Percentiles rank a stretch among this genome's conserved stretches.
These are phyloP conservation scores for Rhinolophus sinicus DNA, from an alignment of 2,113 vertebrate genomes.

Conservation along the genomic window DNA sequence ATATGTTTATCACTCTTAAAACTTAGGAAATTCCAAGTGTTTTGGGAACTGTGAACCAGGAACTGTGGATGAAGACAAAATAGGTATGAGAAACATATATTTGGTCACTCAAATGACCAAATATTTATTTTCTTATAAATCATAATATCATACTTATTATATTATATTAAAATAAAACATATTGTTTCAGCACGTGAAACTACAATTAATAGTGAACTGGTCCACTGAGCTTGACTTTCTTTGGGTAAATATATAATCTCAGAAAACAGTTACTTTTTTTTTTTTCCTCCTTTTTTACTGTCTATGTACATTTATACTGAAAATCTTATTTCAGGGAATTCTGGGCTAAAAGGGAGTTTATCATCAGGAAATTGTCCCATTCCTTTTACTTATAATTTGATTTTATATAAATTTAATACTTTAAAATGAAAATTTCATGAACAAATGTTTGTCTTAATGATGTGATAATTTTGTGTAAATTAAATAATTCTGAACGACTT, in stretches of 20 bases:
- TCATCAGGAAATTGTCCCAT: not conserved
- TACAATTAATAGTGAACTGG: not conserved
- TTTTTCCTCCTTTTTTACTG: not conserved
- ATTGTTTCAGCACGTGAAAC: not conserved
- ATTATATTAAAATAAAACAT: not conserved
- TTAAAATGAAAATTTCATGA: not conserved
- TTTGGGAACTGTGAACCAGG: not conserved
- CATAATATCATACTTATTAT: not conserved
- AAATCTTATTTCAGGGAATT: not conserved
- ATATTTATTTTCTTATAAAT: not conserved
- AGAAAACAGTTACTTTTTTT: not conserved
- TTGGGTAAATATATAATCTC: not conserved
- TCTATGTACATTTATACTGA: not conserved
- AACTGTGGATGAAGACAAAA: not conserved
- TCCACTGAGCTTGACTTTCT: not conserved
- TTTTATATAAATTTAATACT: not conserved
- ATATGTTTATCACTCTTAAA: not conserved
- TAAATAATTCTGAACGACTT: not conserved
- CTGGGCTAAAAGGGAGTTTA: rapidly evolving
- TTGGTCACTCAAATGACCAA: not conserved
- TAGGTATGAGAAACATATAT: not conserved
- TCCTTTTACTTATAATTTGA: not conserved
- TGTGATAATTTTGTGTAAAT: not conserved
- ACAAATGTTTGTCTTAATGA: not conserved
- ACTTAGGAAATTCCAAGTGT: not conserved